Evolutionary conservation across 2,888 invertebrate genomes (phyloP).

Genomic region (Archips crataeganus): DNA sequence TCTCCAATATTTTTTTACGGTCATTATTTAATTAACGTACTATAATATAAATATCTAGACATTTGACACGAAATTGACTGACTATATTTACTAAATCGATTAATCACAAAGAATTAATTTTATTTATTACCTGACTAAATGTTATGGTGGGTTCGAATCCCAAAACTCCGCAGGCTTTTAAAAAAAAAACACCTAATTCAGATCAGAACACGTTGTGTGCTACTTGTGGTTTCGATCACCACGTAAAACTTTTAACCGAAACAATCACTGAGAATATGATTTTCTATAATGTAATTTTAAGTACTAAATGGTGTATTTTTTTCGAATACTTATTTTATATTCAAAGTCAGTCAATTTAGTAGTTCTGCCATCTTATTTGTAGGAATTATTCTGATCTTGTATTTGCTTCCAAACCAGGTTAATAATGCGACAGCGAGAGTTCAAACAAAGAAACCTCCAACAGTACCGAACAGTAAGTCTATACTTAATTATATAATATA

Average conservation of each 20-base stretch:
- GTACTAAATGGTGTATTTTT: not conserved
- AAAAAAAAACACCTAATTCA: not conserved
- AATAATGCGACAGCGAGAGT: constrained; percentile 99
- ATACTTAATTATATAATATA: not conserved
- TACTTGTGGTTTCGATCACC: constrained; percentile 35
- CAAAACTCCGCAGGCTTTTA: constrained; percentile 14
- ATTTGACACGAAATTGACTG: constrained; percentile 56
- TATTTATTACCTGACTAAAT: not conserved
- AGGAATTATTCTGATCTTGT: constrained; percentile 62
- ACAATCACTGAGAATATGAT: not conserved
- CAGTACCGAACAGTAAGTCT: constrained; percentile 95
- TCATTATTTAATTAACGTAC: constrained; percentile 7
- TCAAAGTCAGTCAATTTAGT: constrained; percentile 60
- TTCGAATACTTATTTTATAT: constrained; percentile 4
- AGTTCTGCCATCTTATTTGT: constrained; percentile 42
- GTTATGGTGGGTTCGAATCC: constrained; percentile 58
- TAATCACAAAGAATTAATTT: not conserved
- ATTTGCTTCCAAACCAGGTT: constrained; percentile 89
- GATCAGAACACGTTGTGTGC: not conserved
- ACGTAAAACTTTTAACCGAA: not conserved
- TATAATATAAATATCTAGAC: constrained; percentile 42
- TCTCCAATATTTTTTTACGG: not conserved
- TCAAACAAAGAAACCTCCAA: constrained; percentile 98
- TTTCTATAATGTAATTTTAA: not conserved
- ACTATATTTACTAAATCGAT: constrained; percentile 46